Evolutionary conservation across 2,113 vertebrate genomes (phyloP), one percentile per base, ranked within the genome.

Genomic region (Anarrhichthys ocellatus): DNA sequence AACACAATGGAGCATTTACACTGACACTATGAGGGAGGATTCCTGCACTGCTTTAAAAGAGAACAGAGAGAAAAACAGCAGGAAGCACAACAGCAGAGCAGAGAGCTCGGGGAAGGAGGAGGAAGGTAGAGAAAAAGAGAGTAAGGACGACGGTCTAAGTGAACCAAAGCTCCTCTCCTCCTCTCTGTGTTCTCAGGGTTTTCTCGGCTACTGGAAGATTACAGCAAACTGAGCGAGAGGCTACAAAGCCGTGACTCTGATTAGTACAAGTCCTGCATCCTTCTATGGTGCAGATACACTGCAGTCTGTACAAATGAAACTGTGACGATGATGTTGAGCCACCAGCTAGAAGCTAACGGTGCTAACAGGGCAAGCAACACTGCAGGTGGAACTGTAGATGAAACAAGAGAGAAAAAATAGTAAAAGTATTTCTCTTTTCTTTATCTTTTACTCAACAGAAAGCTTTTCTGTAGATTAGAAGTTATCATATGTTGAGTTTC

Each of bases 1-100:
- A 14, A 48, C 69, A 83, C 81, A 82, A 80, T 77, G 79, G 67
- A 76, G 66, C 66, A 7, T 61, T 48, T 36, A 3, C 2, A 24
- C 50, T 6, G 40, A 5, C 9, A 8, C 13, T 10, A 4, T 24
- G 63, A 29, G 70, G 70, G 59, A n/a, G 58, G 71, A 29, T 72
- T 86, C 80, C 74, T 62, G 80, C 70, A 42, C 74, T 1, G 56
- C 9, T 59, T 48, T 15, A 46, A 15, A 56, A 52, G n/a, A 46
- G 34, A 63, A 9, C 40, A 1, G 20, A 40, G 34, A 36, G 42
- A 36, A 82, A 78, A 54, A n/a, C 56, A 34, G 76, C 54, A 73
- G 85, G 71, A 86, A 73, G 42, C 6, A 24, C 38, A 56, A 5
- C 38, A 1, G 59, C 9, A 38, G 15, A 27, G n/a, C 24, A 62